Conservation (phyloP, 2,888 invertebrate species). For the Glaucopsyche alexis region DNA sequence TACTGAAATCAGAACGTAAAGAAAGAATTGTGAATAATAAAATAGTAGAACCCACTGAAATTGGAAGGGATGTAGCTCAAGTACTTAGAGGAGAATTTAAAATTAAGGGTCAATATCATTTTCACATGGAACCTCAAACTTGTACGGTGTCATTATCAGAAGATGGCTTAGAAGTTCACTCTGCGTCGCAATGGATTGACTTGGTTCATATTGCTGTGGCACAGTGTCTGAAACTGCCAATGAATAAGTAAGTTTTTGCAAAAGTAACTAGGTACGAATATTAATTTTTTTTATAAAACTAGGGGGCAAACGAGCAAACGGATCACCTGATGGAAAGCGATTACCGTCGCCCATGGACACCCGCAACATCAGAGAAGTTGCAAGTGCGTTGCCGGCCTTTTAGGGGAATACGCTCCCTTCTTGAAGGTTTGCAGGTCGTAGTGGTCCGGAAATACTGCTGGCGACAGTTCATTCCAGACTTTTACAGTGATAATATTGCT, state of each 20-base stretch:
- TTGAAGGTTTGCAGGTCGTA: too few relatives aligned
- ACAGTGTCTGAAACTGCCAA: slow-evolving; percentile 74
- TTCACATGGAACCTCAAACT: slow-evolving; percentile 86
- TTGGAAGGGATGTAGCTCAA: slow-evolving; percentile 59
- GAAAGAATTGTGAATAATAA: slow-evolving; percentile 52
- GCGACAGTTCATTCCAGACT: too few relatives aligned
- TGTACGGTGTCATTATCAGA: slow-evolving; percentile 84
- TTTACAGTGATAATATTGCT: too few relatives aligned
- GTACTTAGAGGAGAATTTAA: slow-evolving; percentile 79
- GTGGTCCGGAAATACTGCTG: too few relatives aligned
- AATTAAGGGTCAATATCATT: slow-evolving; percentile 85
- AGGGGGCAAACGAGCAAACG: too few relatives aligned
- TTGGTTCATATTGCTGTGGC: slow-evolving; percentile 79
- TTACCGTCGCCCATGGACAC: too few relatives aligned
- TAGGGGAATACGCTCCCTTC: too few relatives aligned
- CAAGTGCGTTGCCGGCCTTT: too few relatives aligned
- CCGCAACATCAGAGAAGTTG: too few relatives aligned
- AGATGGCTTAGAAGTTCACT: slow-evolving; percentile 84
- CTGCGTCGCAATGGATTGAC: slow-evolving; percentile 84
- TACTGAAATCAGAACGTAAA: slow-evolving; percentile 56
- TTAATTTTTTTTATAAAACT: too few relatives aligned
- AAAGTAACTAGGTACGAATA: too few relatives aligned
- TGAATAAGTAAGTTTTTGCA: slow-evolving; percentile 67
- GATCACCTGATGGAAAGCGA: too few relatives aligned
- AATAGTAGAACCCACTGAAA: slow-evolving; percentile 56